Base-by-base conservation (phyloP, 2,888 invertebrate genomes). In the Tachystola acroxantha region DNA sequence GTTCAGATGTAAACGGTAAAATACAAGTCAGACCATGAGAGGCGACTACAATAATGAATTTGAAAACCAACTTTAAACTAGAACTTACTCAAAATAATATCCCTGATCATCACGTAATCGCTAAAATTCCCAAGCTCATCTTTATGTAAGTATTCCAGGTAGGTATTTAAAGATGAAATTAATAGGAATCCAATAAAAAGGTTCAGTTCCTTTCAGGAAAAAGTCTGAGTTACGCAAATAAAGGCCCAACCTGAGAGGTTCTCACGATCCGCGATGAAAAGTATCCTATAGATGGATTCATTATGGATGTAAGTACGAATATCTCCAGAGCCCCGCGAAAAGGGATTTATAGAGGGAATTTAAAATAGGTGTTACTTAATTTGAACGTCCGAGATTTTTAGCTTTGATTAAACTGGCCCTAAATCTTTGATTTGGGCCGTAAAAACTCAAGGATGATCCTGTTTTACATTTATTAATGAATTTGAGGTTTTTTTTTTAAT, bases 141-240 rank as follows among this genome's bases (percentile, higher is more conserved):
- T 4, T 16, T 6, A 16, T 16, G 6, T 16, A 4, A 4, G 16
- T 10, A 10, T 11, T n/a, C 6, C 27, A 12, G 16, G 16, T 16
- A 4, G 16, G 16, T 16, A 30, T 30, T 30, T 16, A 11, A 16
- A 30, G 29, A 30, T 30, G 28, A 30, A 30, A 30, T 30, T 30
- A 30, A 30, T 14, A 30, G 16, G 29, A 30, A 30, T 30, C 29
- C 16, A 30, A 30, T 30, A 30, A 30, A 16, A 30, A 14, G 14
- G 12, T 16, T 16, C 10, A 16, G 29, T 14, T 16, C 29, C 29
- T 30, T 30, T 30, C 29, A 30, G 16, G n/a, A 14, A 12, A 12
- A 11, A n/a, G 14, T n/a, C 14, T 19, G 31, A 31, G 31, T 13
- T 10, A 31, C 19, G 31, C 31, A 31, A 31, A 31, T 31, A 31